phyloP scores from a whole-genome alignment of 2,797 vertebrate genomes.

The Brachyrhaphis roseni region DNA sequence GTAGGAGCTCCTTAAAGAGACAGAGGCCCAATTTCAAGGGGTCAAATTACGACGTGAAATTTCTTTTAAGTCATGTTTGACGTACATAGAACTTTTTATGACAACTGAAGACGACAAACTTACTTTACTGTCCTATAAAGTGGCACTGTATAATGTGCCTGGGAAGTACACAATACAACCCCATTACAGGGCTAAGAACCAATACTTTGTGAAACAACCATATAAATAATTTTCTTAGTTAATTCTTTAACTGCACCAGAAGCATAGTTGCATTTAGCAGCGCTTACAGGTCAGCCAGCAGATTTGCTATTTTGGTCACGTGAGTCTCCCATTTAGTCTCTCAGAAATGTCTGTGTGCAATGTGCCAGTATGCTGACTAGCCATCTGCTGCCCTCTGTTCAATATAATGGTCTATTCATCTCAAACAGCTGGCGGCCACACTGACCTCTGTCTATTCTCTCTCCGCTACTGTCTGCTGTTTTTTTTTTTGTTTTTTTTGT shows the following conservation, averaged over 20 bases:
- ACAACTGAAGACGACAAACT: too few relatives aligned
- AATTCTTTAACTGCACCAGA: neutral
- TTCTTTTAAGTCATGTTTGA: too few relatives aligned
- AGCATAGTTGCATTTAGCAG: neutral
- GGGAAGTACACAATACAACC: too few relatives aligned
- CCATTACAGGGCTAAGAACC: too few relatives aligned
- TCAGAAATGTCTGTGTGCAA: conserved; percentile 13
- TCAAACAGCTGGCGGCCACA: conserved; percentile 68
- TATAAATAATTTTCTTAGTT: too few relatives aligned
- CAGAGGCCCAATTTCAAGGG: too few relatives aligned
- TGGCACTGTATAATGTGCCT: too few relatives aligned
- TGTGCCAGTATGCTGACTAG: conserved; percentile 55
- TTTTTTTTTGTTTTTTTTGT: neutral
- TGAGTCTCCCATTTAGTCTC: conserved; percentile 19
- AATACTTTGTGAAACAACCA: too few relatives aligned
- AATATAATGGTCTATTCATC: conserved; percentile 67
- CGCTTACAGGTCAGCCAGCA: neutral
- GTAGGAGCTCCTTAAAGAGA: too few relatives aligned
- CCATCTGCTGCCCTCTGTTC: conserved; percentile 66
- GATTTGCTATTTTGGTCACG: conserved; percentile 25
- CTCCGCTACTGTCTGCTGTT: conserved; percentile 30
- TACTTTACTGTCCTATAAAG: too few relatives aligned
- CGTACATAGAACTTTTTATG: too few relatives aligned
- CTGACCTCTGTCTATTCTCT: conserved; percentile 54
- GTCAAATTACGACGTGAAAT: too few relatives aligned